These are phyloP conservation scores for Epicauta chinensis DNA, from an alignment of 1,140 invertebrate genomes.

Conservation along the genomic window DNA sequence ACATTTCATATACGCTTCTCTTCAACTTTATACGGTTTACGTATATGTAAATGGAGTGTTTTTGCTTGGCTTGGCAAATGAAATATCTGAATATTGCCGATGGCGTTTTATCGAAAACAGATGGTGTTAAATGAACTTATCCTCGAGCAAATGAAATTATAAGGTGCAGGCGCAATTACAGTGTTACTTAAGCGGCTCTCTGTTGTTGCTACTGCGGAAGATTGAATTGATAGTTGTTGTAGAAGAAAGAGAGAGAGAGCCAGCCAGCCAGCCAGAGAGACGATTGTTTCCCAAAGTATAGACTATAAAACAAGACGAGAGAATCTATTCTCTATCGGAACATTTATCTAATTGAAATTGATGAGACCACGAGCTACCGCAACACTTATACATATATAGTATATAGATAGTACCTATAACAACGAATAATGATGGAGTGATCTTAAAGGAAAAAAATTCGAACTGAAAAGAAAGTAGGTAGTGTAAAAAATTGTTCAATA, in stretches of 20 bases:
- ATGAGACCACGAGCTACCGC: constrained; percentile 12
- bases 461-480: too few species aligned
- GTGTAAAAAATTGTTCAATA: too few species aligned
- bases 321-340: constrained; percentile 7
- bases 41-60: not conserved
- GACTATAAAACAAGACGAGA: not conserved
- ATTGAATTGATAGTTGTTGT: constrained; percentile 18
- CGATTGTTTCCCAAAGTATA: constrained; percentile 29
- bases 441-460: too few species aligned
- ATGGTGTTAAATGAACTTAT: constrained; percentile 29
- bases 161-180: constrained; percentile 30
- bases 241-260: not conserved
- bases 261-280: too few species aligned
- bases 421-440: too few species aligned
- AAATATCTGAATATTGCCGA: constrained; percentile 9
- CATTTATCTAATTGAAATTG: constrained; percentile 21
- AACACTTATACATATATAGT: too few species aligned
- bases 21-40: too few species aligned
- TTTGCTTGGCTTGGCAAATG: constrained; percentile 7
- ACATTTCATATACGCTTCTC: too few species aligned
- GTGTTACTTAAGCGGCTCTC: constrained; percentile 24
- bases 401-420: too few species aligned
- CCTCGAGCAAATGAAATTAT: constrained; percentile 30
- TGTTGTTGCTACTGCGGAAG: constrained; percentile 27
- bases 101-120: constrained; percentile 20